Evolutionary conservation across 2,113 vertebrate species (phyloP), one percentile per base, ranked within the genome.

Genomic region (Lycaon pictus): DNA sequence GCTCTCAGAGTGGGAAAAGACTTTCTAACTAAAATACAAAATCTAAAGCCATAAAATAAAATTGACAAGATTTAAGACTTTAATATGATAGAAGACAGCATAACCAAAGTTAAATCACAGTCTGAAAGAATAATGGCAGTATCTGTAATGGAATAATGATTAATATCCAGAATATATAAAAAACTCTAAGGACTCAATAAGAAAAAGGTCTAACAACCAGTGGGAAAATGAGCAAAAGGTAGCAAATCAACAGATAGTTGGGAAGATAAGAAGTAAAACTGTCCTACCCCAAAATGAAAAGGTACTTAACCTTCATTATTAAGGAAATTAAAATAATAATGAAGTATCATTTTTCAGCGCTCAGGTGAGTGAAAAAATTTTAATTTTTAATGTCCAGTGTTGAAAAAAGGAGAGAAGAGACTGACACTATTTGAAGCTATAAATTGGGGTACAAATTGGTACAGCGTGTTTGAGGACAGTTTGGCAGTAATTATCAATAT

Each of bases 21-120:
- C 63, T 95, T 96, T 81, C 56, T 84, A 88, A 88, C 32, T 86
- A 43, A 95, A 86, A 69, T 90, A 60, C 10, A 62, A 94, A 91
- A 71, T 96, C 32, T 77, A 84, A 72, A 86, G 76, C 48, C 69
- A 79, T 84, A 92, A 90, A 76, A 76, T 53, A 63, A 83, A 6
- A 32, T n/a, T 85, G 63, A 81, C 89, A 94, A 92, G 67, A 93
- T 86, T 90, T 93, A 80, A 92, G 92, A 71, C 51, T 95, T 71
- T 51, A 89, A 53, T 88, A 60, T 90, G 79, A 84, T 60, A 80
- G 43, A 96, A 88, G 83, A 88, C 20, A 48, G 55, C n/a, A 60
- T 90, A 92, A 79, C 72, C 7, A 89, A 72, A 97, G 79, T 92
- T 89, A 71, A 88, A 13, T 96, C 88, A 95, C 25, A 58, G 13